Percentiles rank a stretch among this genome's conserved stretches.
Evolutionary conservation across 2,888 invertebrate species (phyloP).

Genomic region (Thereva nobilitata): DNA sequence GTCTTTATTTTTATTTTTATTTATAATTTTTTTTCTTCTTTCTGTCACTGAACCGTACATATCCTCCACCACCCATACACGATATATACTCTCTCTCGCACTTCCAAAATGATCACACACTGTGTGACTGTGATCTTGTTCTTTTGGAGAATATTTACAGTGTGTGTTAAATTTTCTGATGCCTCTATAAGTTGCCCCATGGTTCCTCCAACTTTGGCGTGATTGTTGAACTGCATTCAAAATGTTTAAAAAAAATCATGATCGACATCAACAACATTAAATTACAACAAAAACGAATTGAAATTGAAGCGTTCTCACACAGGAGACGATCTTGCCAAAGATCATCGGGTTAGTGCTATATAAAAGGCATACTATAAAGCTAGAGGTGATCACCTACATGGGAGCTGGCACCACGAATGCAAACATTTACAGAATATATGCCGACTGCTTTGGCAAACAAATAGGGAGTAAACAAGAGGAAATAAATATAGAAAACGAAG

Average conservation of each 20-base stretch:
- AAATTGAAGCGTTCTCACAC: conserved; percentile 10
- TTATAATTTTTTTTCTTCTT: background rate
- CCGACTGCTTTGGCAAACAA: conserved; percentile 8
- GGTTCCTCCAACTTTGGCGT: background rate
- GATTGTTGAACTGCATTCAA: too few species aligned
- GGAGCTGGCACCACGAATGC: conserved; percentile 39
- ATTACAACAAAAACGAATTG: conserved; percentile 20
- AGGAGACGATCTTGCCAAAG: too few species aligned
- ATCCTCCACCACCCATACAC: too few species aligned
- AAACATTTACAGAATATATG: conserved; percentile 19
- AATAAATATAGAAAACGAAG: conserved; percentile 26
- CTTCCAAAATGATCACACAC: conserved; percentile 7
- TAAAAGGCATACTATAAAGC: background rate
- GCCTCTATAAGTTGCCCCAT: conserved; percentile 17
- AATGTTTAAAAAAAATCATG: too few species aligned
- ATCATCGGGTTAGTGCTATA: too few species aligned
- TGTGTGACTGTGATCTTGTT: conserved; percentile 31
- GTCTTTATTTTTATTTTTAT: too few species aligned
- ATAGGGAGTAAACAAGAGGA: conserved; percentile 11
- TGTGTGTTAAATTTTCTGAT: conserved; percentile 35
- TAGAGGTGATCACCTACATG: conserved; percentile 37
- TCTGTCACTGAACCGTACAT: background rate
- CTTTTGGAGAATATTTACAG: conserved; percentile 32
- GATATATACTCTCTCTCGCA: background rate
- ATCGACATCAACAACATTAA: background rate